Conservation (phyloP, 2,797 vertebrate genomes). For the Enteromius viviparus region DNA sequence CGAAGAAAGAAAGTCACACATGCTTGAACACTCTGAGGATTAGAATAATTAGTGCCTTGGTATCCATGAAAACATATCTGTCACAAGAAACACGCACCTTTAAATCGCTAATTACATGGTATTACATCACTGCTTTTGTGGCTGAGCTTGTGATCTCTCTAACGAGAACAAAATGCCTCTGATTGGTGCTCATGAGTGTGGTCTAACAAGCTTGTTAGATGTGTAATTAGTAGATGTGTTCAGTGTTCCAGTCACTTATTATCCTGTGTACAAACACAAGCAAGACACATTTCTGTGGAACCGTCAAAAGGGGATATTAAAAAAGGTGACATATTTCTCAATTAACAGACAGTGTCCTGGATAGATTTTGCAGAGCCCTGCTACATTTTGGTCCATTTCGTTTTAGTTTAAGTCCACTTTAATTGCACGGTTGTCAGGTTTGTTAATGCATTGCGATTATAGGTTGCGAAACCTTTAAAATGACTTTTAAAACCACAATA, state of each 20-base stretch:
- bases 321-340: not conserved
- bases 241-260: conserved; percentile 30
- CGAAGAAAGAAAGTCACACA: not conserved
- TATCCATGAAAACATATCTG: conserved; percentile 36
- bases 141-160: conserved; percentile 6
- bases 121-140: conserved; percentile 37
- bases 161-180: conserved; percentile 24
- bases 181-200: conserved; percentile 28
- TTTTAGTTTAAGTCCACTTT: not conserved
- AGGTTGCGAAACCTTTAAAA: too few species aligned
- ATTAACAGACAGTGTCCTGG: not conserved
- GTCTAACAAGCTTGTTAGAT: conserved; percentile 41
- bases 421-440: not conserved
- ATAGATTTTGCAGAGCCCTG: not conserved
- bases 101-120: conserved; percentile 28
- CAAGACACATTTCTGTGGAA: not conserved
- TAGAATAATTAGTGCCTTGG: conserved; percentile 6
- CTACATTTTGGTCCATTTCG: not conserved
- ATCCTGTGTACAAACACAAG: conserved; percentile 27
- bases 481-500: too few species aligned
- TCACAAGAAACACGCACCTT: conserved; percentile 21
- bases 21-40: not conserved
- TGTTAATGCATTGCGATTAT: not conserved
- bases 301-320: not conserved
- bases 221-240: conserved; percentile 29